phyloP scores from a whole-genome alignment of 2,113 vertebrate species.

The Crocuta crocuta region DNA sequence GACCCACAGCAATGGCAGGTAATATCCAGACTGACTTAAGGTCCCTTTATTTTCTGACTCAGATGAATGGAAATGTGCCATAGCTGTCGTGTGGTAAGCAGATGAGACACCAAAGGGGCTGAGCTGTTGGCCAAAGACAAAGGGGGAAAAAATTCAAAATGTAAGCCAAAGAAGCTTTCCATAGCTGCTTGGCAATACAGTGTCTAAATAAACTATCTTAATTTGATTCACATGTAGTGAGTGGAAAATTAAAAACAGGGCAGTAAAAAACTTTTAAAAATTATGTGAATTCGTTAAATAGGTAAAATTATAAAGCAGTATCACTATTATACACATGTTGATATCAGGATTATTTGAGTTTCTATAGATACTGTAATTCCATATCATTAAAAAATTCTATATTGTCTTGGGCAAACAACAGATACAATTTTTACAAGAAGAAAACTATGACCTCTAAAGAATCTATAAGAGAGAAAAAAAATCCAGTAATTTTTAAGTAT shows the following conservation, averaged over 20 bases:
- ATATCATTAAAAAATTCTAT: background rate
- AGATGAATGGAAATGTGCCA: slow-evolving; percentile 65
- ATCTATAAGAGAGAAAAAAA: background rate
- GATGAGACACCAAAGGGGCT: slow-evolving; percentile 63
- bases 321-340: background rate
- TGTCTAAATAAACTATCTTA: slow-evolving; percentile 81
- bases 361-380: background rate
- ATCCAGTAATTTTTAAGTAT: slow-evolving; percentile 36
- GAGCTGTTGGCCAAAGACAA: slow-evolving; percentile 65
- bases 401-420: background rate
- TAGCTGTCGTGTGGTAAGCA: slow-evolving; percentile 54
- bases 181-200: slow-evolving; percentile 75
- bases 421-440: slow-evolving; percentile 35
- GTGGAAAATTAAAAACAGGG: slow-evolving; percentile 80
- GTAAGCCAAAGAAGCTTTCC: slow-evolving; percentile 80
- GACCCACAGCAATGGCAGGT: slow-evolving; percentile 30
- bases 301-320: slow-evolving; percentile 43
- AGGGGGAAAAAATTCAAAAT: slow-evolving; percentile 72
- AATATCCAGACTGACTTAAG: slow-evolving; percentile 41
- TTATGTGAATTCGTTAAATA: slow-evolving; percentile 56
- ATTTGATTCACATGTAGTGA: slow-evolving; percentile 73
- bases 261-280: slow-evolving; percentile 38
- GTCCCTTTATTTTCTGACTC: slow-evolving; percentile 45
- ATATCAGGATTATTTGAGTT: slow-evolving; percentile 20
- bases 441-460: slow-evolving; percentile 19